Conservation (phyloP, 2,888 invertebrate genomes). For the Carabus problematicus region DNA sequence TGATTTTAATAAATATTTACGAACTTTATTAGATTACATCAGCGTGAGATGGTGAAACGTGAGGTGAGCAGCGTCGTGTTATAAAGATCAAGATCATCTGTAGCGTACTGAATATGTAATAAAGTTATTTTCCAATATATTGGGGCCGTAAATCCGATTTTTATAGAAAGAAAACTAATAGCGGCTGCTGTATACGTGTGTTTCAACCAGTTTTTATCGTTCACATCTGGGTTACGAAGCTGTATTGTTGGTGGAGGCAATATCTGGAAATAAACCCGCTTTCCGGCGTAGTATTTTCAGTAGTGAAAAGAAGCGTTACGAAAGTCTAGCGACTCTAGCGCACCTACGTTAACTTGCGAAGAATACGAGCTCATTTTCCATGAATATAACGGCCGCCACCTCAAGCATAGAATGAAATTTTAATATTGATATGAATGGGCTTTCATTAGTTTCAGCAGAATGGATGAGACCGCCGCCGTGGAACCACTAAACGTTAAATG, state of each 20-base stretch:
- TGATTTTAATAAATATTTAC: too few relatives aligned
- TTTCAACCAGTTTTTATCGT: conserved; percentile 16
- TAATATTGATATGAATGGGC: conserved; percentile 27
- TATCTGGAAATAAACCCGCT: conserved; percentile 18
- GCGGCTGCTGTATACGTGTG: too few relatives aligned
- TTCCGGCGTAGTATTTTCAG: conserved; percentile 10
- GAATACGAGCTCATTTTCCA: conserved; percentile 37
- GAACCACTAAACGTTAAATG: conserved; percentile 9
- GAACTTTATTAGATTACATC: too few relatives aligned
- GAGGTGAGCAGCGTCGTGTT: too few relatives aligned
- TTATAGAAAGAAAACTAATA: too few relatives aligned
- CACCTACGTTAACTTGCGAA: conserved; percentile 24
- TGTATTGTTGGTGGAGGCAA: conserved; percentile 22
- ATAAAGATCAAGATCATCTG: too few relatives aligned
- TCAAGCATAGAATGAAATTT: conserved; percentile 28
- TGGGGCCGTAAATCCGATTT: too few relatives aligned
- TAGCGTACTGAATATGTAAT: conserved; percentile 8
- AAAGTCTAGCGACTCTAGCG: not conserved
- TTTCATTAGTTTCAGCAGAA: conserved; percentile 31
- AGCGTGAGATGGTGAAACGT: too few relatives aligned
- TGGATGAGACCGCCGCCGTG: conserved; percentile 1
- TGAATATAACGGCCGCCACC: conserved; percentile 19
- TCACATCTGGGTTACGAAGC: conserved; percentile 7
- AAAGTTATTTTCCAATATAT: conserved; percentile 10
- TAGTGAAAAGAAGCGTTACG: not conserved